phyloP scores from a whole-genome alignment of 2,888 invertebrate species.

The Pelosia muscerda region DNA sequence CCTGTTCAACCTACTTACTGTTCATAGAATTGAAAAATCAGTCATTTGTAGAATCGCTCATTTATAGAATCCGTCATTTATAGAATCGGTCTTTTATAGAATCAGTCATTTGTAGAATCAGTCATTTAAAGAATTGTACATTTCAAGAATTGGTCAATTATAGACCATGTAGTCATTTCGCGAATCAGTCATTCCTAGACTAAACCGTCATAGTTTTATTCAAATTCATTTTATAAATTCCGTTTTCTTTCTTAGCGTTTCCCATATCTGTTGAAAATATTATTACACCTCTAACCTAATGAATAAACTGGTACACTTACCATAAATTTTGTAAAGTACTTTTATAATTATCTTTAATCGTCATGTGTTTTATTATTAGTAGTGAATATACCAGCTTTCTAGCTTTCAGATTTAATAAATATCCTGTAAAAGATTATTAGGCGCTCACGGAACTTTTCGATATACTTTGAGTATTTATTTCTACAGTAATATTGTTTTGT shows the following conservation, averaged over 20 bases:
- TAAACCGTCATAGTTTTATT: no score
- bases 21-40: no score
- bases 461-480: background rate
- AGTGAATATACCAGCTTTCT: no score
- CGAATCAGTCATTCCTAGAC: no score
- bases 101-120: no score
- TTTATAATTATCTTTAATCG: background rate
- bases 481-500: background rate
- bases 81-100: no score
- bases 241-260: background rate
- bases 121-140: no score
- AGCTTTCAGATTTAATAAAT: background rate
- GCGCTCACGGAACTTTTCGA: background rate
- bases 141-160: no score
- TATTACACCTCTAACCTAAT: background rate
- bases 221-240: background rate
- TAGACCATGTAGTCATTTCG: no score
- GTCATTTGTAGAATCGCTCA: no score
- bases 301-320: background rate
- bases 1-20: no score
- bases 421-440: constrained; percentile 4
- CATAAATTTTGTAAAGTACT: background rate
- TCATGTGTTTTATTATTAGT: background rate
- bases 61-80: no score
- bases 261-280: background rate